phyloP scores from a whole-genome alignment of 2,113 vertebrate species.

The Lampris incognitus region DNA sequence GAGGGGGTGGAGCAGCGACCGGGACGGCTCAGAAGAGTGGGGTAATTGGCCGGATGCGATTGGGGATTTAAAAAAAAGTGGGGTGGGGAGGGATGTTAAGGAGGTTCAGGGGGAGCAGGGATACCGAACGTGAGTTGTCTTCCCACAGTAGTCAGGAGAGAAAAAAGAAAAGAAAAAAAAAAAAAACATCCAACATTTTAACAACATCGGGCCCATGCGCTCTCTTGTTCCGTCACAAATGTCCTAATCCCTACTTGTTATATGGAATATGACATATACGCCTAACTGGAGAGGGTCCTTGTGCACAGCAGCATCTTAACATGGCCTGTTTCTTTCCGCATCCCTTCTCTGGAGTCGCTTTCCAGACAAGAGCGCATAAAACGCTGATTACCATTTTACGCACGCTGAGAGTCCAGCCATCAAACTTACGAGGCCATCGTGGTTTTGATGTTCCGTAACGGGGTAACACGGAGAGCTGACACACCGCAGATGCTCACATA shows the following conservation, averaged over 20 bases:
- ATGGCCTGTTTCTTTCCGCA: too few species aligned
- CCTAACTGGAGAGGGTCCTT: neutral
- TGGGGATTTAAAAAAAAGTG: too few species aligned
- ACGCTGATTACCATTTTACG: neutral
- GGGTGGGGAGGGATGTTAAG: too few species aligned
- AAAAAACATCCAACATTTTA: neutral
- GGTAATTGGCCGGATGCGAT: too few species aligned
- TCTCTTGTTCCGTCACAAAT: neutral
- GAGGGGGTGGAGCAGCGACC: too few species aligned
- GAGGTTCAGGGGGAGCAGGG: too few species aligned
- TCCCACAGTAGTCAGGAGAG: too few species aligned
- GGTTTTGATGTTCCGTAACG: neutral
- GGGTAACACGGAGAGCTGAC: neutral
- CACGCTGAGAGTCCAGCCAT: too few species aligned
- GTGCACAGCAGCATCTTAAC: neutral
- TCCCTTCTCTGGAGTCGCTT: neutral
- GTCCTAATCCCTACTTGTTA: neutral
- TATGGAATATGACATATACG: neutral
- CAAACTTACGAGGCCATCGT: neutral
- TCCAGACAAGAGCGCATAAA: neutral
- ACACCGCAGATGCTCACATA: neutral
- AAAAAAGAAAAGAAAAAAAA: neutral
- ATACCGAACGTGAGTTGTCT: too few species aligned
- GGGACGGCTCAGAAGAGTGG: too few species aligned
- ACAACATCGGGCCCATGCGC: neutral